Conservation (phyloP, 2,888 invertebrate species). For the Synanthedon andrenaeformis region DNA sequence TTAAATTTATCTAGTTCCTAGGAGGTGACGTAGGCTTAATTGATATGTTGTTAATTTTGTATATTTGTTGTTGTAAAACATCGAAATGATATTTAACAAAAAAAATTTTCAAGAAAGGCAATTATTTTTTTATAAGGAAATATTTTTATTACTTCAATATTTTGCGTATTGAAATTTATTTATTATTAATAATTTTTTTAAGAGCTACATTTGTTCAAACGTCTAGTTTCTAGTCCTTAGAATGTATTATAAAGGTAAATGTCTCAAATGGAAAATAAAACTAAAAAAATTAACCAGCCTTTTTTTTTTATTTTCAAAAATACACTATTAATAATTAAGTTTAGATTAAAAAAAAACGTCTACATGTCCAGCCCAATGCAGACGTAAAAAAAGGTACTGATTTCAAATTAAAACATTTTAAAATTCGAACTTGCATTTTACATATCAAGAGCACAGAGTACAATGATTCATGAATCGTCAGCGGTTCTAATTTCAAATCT, state of each 20-base stretch:
- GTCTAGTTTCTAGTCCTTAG: slow-evolving; percentile 2
- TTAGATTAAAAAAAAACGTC: too few relatives aligned
- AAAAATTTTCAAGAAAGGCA: background rate
- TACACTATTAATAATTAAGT: background rate
- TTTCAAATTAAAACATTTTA: too few relatives aligned
- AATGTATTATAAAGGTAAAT: slow-evolving; percentile 1
- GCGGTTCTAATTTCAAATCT: too few relatives aligned
- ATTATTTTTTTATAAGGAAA: background rate
- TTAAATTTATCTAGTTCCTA: slow-evolving; percentile 17
- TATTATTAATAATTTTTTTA: background rate
- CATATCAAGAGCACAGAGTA: too few relatives aligned
- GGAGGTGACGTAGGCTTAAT: slow-evolving; percentile 34
- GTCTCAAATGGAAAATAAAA: slow-evolving; percentile 4
- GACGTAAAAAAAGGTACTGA: too few relatives aligned
- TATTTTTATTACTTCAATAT: background rate
- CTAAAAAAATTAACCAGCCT: background rate
- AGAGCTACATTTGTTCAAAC: slow-evolving; percentile 14
- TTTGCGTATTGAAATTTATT: background rate
- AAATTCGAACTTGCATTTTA: too few relatives aligned
- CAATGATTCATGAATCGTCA: too few relatives aligned
- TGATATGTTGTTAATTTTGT: background rate
- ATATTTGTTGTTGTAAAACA: slow-evolving; percentile 3
- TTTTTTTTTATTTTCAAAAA: background rate
- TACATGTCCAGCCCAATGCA: too few relatives aligned
- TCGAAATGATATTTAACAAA: background rate